A percentile compares a stretch with the other conserved stretches of the same genome.
Evolutionary conservation across 2,797 vertebrate genomes (phyloP).

Genomic region (Thalassophryne amazonica): DNA sequence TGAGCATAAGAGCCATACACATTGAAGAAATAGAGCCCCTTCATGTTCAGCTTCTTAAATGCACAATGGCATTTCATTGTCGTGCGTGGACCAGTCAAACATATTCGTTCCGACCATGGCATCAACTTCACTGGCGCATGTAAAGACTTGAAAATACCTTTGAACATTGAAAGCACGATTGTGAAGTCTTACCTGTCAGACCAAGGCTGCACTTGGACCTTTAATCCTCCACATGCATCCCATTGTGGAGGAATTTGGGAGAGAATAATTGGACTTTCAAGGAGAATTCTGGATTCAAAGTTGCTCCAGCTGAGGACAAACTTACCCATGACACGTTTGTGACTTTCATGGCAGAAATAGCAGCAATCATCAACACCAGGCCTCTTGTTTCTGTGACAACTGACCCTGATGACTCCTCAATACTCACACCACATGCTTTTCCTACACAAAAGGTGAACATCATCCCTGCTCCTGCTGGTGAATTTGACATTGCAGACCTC

Average conservation of each 20-base stretch:
- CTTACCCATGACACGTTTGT: conserved; percentile 9
- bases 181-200: neutral
- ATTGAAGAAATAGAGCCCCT: conserved; percentile 36
- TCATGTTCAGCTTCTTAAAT: too few relatives aligned
- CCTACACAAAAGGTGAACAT: conserved; percentile 9
- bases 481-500: conserved; percentile 12
- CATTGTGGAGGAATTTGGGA: conserved; percentile 14
- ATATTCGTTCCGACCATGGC: neutral
- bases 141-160: neutral
- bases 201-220: conserved; percentile 13
- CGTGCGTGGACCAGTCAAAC: neutral
- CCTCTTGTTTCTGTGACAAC: conserved; percentile 15
- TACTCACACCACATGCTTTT: conserved; percentile 9
- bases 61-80: neutral
- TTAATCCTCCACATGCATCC: neutral
- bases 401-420: neutral
- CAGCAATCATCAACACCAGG: neutral
- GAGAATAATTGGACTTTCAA: conserved; percentile 22
- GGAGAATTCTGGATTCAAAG: conserved; percentile 11
- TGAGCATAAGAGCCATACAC: conserved; percentile 15
- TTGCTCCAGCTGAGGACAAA: conserved; percentile 11
- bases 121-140: neutral
- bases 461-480: neutral
- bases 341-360: conserved; percentile 14
- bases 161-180: neutral